phyloP scores from a whole-genome alignment of 2,888 invertebrate species.

The Cactoblastis cactorum region DNA sequence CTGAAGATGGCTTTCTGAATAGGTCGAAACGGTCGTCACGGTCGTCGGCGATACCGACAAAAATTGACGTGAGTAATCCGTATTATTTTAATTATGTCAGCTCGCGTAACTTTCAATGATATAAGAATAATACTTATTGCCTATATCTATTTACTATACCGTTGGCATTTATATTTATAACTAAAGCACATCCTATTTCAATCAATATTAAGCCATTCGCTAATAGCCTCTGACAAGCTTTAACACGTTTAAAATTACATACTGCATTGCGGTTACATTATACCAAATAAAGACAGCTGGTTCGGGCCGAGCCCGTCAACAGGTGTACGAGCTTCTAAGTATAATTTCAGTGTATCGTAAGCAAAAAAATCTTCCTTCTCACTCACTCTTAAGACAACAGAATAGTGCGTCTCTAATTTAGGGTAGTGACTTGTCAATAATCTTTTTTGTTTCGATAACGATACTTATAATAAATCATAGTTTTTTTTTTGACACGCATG shows the following conservation, averaged over 20 bases:
- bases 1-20: no score
- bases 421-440: slow-evolving; percentile 16
- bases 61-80: no score
- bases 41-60: no score
- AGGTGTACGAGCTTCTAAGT: slow-evolving; percentile 54
- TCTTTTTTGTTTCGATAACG: slow-evolving; percentile 5
- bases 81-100: no score
- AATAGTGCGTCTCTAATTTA: slow-evolving; percentile 22
- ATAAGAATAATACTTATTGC: no score
- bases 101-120: no score
- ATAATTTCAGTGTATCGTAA: slow-evolving; percentile 17
- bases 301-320: slow-evolving; percentile 34
- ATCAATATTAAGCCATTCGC: not conserved
- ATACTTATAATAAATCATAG: slow-evolving; percentile 13
- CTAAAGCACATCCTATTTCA: no score
- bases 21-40: no score
- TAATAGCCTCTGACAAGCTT: not conserved
- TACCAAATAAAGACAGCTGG: slow-evolving; percentile 54
- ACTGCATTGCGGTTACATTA: slow-evolving; percentile 3
- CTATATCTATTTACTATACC: no score
- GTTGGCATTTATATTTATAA: no score
- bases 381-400: slow-evolving; percentile 27
- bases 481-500: not conserved
- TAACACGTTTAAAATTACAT: not conserved
- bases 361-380: slow-evolving; percentile 25